Evolutionary conservation across 2,113 vertebrate genomes (phyloP).

Genomic region (Merops nubicus): DNA sequence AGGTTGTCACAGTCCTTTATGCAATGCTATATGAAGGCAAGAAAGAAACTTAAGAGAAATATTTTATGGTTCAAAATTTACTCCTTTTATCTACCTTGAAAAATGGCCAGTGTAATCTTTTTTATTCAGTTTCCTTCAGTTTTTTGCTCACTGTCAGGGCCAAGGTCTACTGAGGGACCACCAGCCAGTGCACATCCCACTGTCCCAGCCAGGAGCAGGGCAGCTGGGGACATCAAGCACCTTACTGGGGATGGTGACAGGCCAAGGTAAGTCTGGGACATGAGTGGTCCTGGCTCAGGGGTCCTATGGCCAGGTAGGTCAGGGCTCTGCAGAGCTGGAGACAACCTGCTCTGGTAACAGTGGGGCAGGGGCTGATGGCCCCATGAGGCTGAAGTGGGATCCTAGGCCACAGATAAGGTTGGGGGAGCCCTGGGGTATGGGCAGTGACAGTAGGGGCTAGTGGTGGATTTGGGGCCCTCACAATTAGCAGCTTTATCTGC

Average conservation of each 20-base stretch:
- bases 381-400: background rate
- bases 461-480: rapidly evolving
- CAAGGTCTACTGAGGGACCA: rapidly evolving
- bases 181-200: background rate
- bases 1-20: background rate
- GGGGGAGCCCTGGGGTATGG: rapidly evolving
- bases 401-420: background rate
- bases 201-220: background rate
- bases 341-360: rapidly evolving
- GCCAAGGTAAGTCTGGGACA: background rate
- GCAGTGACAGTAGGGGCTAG: background rate
- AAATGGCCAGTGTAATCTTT: background rate
- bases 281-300: rapidly evolving
- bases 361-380: background rate
- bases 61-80: background rate
- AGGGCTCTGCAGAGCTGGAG: background rate
- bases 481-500: background rate
- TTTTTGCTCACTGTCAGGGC: background rate
- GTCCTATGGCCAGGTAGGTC: rapidly evolving
- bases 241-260: background rate
- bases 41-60: background rate
- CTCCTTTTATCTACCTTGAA: background rate
- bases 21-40: background rate
- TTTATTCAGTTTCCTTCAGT: background rate
- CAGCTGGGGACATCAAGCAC: rapidly evolving